Evolutionary conservation across 2,888 invertebrate genomes (phyloP), one percentile per base, ranked within the genome.

Genomic region (Campoletis raptor): DNA sequence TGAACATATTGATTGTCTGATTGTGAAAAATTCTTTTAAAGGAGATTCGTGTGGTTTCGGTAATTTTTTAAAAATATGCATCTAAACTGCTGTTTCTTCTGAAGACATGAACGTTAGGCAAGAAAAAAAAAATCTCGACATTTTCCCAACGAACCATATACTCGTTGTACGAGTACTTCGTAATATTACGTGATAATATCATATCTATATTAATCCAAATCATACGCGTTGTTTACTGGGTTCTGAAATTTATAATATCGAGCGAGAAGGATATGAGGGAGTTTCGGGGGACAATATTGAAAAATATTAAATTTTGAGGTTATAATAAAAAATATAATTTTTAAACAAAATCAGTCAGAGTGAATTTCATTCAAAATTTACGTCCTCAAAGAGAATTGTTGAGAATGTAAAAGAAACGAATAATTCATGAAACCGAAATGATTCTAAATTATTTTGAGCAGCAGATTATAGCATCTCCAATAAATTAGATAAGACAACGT

Each of bases 401-500:
- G 15, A 9, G 0, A 30, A 15, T 61, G 1, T 6, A 30, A 30
- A 30, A 12, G 30, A 30, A 61, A 30, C 15, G 1, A 15, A 30
- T 12, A 61, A 15, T 61, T 12, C 6, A 30, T 15, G 30, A 61
- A 30, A 15, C 30, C 61, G 30, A 61, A 30, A 24, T 15, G 61
- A 61, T 61, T 61, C 61, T 1, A 12, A 30, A 24, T 30, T 30
- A 61, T 61, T 61, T 30, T 61, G 30, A 61, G 15, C 30, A 15
- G 24, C 30, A 30, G 24, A 61, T 12, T 61, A 15, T 30, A 30
- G 61, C 61, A 61, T 12, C 61, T 61, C 15, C 30, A 61, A 30
- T 30, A 30, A 61, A 61, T 61, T 61, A 7, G 61, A 61, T 61
- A 61, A 61, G 30, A 61, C 57, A 57, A 57, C 30, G 61, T 61